Percentiles rank a stretch among this genome's conserved stretches.
Conservation (phyloP, 2,113 vertebrate species). For the Hypanus sabinus region DNA sequence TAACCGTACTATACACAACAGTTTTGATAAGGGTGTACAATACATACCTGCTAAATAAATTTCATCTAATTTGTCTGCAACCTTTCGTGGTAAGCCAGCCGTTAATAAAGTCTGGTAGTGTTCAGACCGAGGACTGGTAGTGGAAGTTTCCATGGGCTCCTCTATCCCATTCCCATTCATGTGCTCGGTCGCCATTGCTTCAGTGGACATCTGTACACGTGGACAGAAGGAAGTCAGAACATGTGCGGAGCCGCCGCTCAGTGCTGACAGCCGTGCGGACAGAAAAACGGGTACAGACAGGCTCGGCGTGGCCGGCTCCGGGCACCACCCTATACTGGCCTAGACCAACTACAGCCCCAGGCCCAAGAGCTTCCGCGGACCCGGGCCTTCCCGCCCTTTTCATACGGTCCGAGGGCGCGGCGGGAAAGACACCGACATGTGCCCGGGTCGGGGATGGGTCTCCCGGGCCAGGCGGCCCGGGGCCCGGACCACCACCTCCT, state of each 20-base stretch:
- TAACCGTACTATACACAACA: conserved; percentile 37
- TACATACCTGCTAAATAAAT: conserved; percentile 89
- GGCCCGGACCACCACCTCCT: neutral
- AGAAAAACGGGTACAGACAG: too few species aligned
- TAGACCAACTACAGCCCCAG: too few species aligned
- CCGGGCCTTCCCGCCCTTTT: neutral
- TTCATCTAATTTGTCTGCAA: conserved; percentile 96
- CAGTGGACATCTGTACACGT: conserved; percentile 76
- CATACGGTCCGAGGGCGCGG: too few species aligned
- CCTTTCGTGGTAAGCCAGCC: conserved; percentile 87
- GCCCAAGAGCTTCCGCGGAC: too few species aligned
- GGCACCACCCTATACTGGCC: too few species aligned
- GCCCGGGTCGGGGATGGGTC: too few species aligned
- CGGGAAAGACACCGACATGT: too few species aligned
- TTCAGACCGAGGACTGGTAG: conserved; percentile 79
- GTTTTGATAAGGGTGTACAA: neutral
- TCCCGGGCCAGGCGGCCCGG: too few species aligned
- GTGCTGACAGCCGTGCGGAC: neutral
- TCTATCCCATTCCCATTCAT: conserved; percentile 96
- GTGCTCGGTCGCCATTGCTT: conserved; percentile 93
- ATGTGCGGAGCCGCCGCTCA: neutral
- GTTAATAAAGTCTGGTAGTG: conserved; percentile 88
- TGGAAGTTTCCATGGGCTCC: conserved; percentile 92
- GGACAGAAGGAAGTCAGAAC: neutral
- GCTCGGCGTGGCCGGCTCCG: too few species aligned